These are phyloP conservation scores for Synanthedon andrenaeformis DNA, from an alignment of 2,888 invertebrate species.

Conservation along the genomic window DNA sequence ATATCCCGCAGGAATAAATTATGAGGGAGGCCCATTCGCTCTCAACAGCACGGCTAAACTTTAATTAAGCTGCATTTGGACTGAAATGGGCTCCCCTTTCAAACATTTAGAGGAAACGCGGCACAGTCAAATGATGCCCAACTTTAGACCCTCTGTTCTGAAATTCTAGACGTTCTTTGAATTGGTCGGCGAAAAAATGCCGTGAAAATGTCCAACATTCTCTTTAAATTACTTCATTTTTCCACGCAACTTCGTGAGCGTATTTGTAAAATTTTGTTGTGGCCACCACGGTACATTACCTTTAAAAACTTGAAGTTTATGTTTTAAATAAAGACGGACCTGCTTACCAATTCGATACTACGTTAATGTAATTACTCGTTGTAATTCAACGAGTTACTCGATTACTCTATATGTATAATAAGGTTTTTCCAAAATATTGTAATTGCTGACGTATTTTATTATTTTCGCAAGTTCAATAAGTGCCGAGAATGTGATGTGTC, in stretches of 20 bases:
- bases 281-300: background rate
- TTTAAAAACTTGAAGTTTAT: no score
- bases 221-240: slow-evolving; percentile 36
- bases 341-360: no score
- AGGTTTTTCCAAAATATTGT: no score
- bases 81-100: slow-evolving; percentile 49
- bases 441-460: no score
- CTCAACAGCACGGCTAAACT: slow-evolving; percentile 51
- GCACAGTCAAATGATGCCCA: slow-evolving; percentile 28
- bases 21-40: slow-evolving; percentile 51
- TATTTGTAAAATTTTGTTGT: slow-evolving; percentile 17
- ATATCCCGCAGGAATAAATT: slow-evolving; percentile 60
- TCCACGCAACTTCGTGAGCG: slow-evolving; percentile 21
- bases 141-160: slow-evolving; percentile 9
- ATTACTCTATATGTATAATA: no score
- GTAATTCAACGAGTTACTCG: no score
- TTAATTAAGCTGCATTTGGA: slow-evolving; percentile 61
- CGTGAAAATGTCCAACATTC: slow-evolving; percentile 10
- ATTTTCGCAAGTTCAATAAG: no score
- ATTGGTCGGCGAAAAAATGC: slow-evolving; percentile 33
- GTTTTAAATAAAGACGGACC: no score
- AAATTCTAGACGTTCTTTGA: slow-evolving; percentile 16
- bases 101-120: slow-evolving; percentile 42
- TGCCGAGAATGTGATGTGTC: no score
- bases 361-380: no score